Conservation (phyloP, 2,113 vertebrate genomes). For the Trematomus loennbergii region DNA sequence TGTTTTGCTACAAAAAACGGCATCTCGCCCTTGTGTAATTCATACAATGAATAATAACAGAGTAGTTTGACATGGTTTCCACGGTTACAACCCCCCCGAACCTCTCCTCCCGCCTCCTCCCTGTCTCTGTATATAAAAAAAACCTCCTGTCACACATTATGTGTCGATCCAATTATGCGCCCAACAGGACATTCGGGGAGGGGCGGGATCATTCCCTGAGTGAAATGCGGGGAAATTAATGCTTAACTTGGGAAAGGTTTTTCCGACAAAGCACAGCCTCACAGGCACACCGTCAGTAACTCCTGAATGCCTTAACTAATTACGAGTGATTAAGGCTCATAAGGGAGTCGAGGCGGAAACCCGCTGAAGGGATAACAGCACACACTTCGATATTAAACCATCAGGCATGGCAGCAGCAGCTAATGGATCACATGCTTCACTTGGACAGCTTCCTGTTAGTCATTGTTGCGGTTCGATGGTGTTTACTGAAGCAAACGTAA, state of each 20-base stretch:
- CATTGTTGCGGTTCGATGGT: conserved; percentile 54
- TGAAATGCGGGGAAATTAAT: conserved; percentile 78
- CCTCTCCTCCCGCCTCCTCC: conserved; percentile 54
- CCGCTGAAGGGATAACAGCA: conserved; percentile 70
- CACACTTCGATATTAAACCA: conserved; percentile 77
- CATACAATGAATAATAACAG: conserved; percentile 66
- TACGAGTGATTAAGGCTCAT: conserved; percentile 81
- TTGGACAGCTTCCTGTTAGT: conserved; percentile 72
- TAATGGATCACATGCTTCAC: conserved; percentile 76
- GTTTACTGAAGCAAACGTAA: conserved; percentile 60
- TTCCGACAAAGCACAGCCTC: conserved; percentile 66
- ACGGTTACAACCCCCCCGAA: conserved; percentile 60
- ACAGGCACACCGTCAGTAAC: conserved; percentile 69
- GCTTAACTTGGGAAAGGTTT: conserved; percentile 76
- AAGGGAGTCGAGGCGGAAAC: conserved; percentile 76
- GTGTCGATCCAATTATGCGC: conserved; percentile 81
- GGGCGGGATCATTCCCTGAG: conserved; percentile 70
- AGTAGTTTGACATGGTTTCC: conserved; percentile 67
- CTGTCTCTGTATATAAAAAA: conserved; percentile 42
- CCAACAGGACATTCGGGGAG: conserved; percentile 73
- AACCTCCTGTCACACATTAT: conserved; percentile 72
- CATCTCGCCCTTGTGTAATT: conserved; percentile 50
- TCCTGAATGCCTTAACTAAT: conserved; percentile 81
- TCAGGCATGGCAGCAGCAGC: conserved; percentile 70
- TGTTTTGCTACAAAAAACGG: conserved; percentile 57